A percentile compares a stretch with the other conserved stretches of the same genome.
phyloP scores from a whole-genome alignment of 1,140 invertebrate species.

The Diabrotica undecimpunctata region DNA sequence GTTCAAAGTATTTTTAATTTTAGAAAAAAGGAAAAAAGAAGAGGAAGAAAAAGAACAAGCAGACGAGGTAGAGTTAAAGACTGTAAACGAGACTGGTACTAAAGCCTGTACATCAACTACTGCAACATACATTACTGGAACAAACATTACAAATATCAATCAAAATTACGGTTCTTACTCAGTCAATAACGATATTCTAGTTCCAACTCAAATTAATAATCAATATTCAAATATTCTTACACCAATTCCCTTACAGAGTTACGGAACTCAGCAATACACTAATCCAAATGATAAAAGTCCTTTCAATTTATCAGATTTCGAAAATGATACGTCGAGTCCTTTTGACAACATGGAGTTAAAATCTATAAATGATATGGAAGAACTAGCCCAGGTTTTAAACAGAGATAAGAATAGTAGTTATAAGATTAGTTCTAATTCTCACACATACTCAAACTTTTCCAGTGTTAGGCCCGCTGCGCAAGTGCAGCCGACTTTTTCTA shows the following conservation, averaged over 20 bases:
- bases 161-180: constrained; percentile 26
- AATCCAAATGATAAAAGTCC: constrained; percentile 36
- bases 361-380: constrained; percentile 85
- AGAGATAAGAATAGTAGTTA: constrained; percentile 26
- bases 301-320: constrained; percentile 65
- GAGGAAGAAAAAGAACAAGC: constrained; percentile 50
- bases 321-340: constrained; percentile 82
- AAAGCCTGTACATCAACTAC: constrained; percentile 22
- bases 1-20: constrained; percentile 31
- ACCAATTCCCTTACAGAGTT: constrained; percentile 34
- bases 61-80: constrained; percentile 54
- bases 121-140: constrained; percentile 17
- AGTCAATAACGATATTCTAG: constrained; percentile 33
- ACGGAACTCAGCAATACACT: constrained; percentile 22
- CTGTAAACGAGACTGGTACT: constrained; percentile 30
- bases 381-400: constrained; percentile 69
- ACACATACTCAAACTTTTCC: constrained; percentile 7
- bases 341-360: constrained; percentile 89
- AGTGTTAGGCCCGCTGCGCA: not conserved
- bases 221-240: constrained; percentile 39
- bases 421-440: constrained; percentile 8
- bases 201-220: constrained; percentile 32
- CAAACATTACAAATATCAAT: constrained; percentile 23
- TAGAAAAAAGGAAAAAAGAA: constrained; percentile 48
- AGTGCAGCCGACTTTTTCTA: constrained; percentile 10